A percentile compares a stretch with the other conserved stretches of the same genome.
These are phyloP conservation scores for Cantharis rustica DNA, from an alignment of 2,888 invertebrate species.

Conservation along the genomic window DNA sequence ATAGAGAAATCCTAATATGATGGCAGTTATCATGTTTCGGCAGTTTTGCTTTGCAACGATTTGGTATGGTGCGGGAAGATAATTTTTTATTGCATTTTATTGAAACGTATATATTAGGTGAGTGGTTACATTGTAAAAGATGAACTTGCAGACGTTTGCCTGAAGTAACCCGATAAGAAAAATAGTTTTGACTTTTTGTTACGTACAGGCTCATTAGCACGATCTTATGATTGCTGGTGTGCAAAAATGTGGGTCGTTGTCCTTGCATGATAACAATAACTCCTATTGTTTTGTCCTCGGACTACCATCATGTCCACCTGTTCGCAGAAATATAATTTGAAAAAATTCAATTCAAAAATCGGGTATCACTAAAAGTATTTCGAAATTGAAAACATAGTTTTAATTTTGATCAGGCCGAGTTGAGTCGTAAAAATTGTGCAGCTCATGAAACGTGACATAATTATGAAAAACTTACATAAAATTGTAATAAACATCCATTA, in stretches of 20 bases:
- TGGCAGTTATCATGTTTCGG: slow-evolving; percentile 48
- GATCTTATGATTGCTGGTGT: slow-evolving; percentile 23
- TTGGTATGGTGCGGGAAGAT: slow-evolving; percentile 22
- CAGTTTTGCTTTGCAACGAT: slow-evolving; percentile 40
- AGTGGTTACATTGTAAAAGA: background rate
- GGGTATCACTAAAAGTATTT: background rate
- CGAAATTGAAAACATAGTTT: background rate
- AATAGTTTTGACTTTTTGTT: background rate
- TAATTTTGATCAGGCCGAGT: background rate
- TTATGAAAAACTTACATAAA: background rate
- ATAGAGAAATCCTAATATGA: slow-evolving; percentile 42
- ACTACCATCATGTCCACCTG: slow-evolving; percentile 22
- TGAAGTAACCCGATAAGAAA: background rate
- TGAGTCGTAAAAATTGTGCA: background rate
- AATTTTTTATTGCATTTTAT: background rate
- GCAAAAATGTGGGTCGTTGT: slow-evolving; percentile 34
- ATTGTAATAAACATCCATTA: background rate
- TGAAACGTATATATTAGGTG: background rate
- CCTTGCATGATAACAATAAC: slow-evolving; percentile 37
- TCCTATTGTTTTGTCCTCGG: slow-evolving; percentile 38
- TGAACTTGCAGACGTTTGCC: background rate
- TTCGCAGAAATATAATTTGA: background rate
- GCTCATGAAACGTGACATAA: background rate
- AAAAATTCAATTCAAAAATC: background rate
- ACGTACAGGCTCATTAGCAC: slow-evolving; percentile 17